Base-by-base conservation (phyloP, 2,113 vertebrate species). In the Platysternon megacephalum region DNA sequence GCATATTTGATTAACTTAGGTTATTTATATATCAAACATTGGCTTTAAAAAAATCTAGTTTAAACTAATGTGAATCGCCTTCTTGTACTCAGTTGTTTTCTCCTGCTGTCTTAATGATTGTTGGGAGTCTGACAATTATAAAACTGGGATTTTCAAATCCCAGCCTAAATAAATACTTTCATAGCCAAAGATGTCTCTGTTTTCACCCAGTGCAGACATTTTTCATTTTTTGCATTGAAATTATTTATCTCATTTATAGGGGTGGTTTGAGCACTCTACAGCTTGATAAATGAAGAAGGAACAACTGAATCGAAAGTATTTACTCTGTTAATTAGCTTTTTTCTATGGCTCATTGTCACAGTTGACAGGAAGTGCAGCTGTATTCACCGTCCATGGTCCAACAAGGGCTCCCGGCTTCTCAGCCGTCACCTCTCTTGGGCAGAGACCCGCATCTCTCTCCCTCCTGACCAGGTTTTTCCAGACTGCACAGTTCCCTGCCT, bases 11-110 rank as follows among this genome's bases (percentile, higher is more conserved):
- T 58, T 58, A 95, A 82, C 24, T 68, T 92, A 56, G 86, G 85
- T 94, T 91, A 93, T 87, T 94, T 92, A 85, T 92, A 46, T 82
- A 55, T 87, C 72, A 93, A 92, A 91, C 80, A 92, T 87, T 81
- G 87, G 42, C 93, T 55, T 92, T 55, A 48, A 5, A 89, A 92
- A 52, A 52, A 89, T 92, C 51, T 49, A 90, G 88, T 82, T 96
- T 94, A 85, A 84, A 89, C 2, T 85, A 87, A 51, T 3, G 58
- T 84, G 78, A 93, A 55, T 92, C 89, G 13, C 81, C 90, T 85
- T 94, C 83, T 93, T 90, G 79, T 81, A 61, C 89, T 85, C 42
- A 49, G 85, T 11, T n/a, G 32, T 87, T 74, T 93, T 93, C 19
- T 82, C 79, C 46, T 87, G 79, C 9, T 79, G 92, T 68, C 87